Evolutionary conservation across 2,888 invertebrate species (phyloP), one percentile per base, ranked within the genome.

Genomic region (Philaethria dido): DNA sequence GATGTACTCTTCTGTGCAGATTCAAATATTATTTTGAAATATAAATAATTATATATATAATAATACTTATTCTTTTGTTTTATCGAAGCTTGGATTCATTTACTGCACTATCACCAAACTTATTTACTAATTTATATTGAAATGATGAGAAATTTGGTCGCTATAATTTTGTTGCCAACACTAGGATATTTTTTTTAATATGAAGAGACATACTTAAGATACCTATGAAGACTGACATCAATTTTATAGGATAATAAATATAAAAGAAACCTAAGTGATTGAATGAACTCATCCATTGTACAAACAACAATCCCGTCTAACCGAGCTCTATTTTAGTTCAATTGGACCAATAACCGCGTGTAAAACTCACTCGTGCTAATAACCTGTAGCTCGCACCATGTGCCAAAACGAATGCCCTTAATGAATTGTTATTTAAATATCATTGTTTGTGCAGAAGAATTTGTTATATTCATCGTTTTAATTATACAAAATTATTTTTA

Each of bases 281-380:
- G 39, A 55, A n/a, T 55, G 39, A 39, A 39, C 20, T 20, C 20
- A 1, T n/a, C 55, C 22, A 39, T 55, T 55, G 55, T 22, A 55
- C 55, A 22, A 66, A 48, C 61, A 64, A 69, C 64, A 66, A 48
- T 61, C 66, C 20, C 55, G 50, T 39, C 61, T 64, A 66, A 62
- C 57, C 60, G 45, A 52, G 63, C 20, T 63, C 71, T 66, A 72
- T 72, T 71, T 66, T 65, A 47, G 67, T 16, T 57, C 50, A 66
- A 63, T 33, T 64, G 50, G 67, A 64, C 52, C 69, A 45, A 64
- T 52, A 64, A 29, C 57, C 67, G 36, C 57, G n/a, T 14, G 16
- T 69, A 57, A 64, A 57, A 20, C 50, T 25, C 33, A 25, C 50
- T 25, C 29, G 50, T 64, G 67, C 62, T 59, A 69, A 64, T 42